Evolutionary conservation across 2,113 vertebrate species (phyloP), one percentile per base, ranked within the genome.

Genomic region (Mixornis gularis): DNA sequence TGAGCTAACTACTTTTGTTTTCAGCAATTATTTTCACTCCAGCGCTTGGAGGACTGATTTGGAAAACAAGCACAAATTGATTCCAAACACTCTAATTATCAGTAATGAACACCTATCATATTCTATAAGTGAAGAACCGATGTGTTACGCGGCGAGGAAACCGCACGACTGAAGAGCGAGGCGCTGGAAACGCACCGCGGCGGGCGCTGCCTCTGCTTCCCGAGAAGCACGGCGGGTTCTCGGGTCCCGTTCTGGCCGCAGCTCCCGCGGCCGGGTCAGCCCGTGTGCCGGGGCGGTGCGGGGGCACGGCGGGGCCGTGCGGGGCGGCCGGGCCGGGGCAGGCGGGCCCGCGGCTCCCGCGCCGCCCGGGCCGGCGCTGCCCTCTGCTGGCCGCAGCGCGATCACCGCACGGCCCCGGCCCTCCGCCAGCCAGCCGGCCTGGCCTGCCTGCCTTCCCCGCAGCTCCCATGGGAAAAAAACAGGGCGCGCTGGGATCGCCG

Each of bases 51-150:
- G 72, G 76, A 91, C 81, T 90, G 83, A 93, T 93, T 92, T 58
- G 51, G 87, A 97, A 97, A 91, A 90, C 85, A 95, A 95, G 95
- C 89, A 92, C 12, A 93, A 93, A 89, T 81, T 89, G 94, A 94
- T 90, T 96, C 90, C 95, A 95, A 97, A 97, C 88, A 93, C 92
- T 77, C 92, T 95, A 96, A 91, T 87, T 93, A 95, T 90, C 92
- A 84, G 89, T 94, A 95, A 96, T 93, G 90, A 97, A 95, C 96
- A 97, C 89, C 87, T 94, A 95, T 91, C 92, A 89, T 83, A 90
- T 87, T 94, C 92, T 91, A 65, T 82, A 85, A 79, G 83, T 36
- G 62, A 80, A 88, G 52, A 93, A 81, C 93, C 76, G 71, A 66
- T 92, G 69, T 56, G 90, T 90, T 89, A 76, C 92, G 52, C 82